Evolutionary conservation across 2,888 invertebrate species (phyloP).

Genomic region (Sabellastarte sp.): DNA sequence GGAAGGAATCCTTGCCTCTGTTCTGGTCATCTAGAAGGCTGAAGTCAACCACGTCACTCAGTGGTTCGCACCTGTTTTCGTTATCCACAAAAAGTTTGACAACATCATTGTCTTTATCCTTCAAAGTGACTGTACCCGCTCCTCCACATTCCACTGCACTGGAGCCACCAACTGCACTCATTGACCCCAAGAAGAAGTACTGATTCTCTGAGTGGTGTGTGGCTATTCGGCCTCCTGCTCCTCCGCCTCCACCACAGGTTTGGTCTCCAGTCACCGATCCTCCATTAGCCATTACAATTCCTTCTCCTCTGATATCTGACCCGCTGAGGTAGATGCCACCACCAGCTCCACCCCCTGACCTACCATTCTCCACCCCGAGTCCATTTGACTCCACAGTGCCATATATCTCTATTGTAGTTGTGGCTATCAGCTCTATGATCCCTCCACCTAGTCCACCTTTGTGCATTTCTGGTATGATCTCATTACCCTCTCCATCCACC

Average conservation of each 20-base stretch:
- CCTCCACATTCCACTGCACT: conserved; percentile 45
- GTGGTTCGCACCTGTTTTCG: conserved; percentile 32
- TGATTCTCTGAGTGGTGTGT: too few species aligned
- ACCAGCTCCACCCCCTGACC: too few species aligned
- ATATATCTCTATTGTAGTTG: neutral
- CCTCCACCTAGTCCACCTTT: conserved; percentile 39
- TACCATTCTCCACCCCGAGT: too few species aligned
- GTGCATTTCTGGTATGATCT: too few species aligned
- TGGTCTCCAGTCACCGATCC: too few species aligned
- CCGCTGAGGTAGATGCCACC: too few species aligned
- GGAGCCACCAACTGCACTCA: conserved; percentile 33
- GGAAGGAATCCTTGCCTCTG: conserved; percentile 37
- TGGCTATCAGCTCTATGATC: conserved; percentile 3
- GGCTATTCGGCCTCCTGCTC: too few species aligned
- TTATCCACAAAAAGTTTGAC: conserved; percentile 37
- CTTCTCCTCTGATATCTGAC: too few species aligned
- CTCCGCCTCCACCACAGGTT: too few species aligned
- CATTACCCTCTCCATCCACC: too few species aligned
- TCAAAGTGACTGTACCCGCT: conserved; percentile 35
- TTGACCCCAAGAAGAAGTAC: too few species aligned
- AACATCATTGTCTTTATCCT: conserved; percentile 17
- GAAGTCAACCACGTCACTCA: conserved; percentile 30
- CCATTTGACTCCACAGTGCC: neutral
- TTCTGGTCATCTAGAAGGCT: conserved; percentile 28
- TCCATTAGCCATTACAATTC: too few species aligned